Conservation (phyloP, 2,888 invertebrate genomes). For the Clusia tigrina region DNA sequence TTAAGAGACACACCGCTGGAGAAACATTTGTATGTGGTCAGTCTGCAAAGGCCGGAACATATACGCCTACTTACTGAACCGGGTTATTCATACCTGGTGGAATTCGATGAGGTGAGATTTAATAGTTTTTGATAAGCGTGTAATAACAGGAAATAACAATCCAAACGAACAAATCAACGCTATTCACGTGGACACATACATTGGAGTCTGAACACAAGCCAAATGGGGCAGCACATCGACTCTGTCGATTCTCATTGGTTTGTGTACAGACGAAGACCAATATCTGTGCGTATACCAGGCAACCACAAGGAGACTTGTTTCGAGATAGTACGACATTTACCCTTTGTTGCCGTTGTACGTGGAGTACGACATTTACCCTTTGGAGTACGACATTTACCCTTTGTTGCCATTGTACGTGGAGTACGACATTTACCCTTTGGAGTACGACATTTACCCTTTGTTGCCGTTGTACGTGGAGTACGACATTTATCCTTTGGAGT, state of each 20-base stretch:
- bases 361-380: too few relatives aligned
- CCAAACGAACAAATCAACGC: background rate
- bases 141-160: background rate
- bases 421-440: too few relatives aligned
- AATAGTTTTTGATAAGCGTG: background rate
- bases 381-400: too few relatives aligned
- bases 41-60: conserved; percentile 75
- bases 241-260: background rate
- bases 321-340: too few relatives aligned
- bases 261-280: too few relatives aligned
- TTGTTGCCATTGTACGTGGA: too few relatives aligned
- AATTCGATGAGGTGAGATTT: conserved; percentile 76
- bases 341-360: too few relatives aligned
- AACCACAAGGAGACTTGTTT: too few relatives aligned
- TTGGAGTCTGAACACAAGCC: background rate
- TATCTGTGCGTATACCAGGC: too few relatives aligned
- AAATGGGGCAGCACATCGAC: background rate
- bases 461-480: too few relatives aligned
- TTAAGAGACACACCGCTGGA: conserved; percentile 90
- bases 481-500: too few relatives aligned
- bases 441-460: too few relatives aligned
- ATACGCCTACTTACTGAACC: conserved; percentile 80
- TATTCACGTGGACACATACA: background rate
- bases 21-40: conserved; percentile 89
- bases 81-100: conserved; percentile 85